Conservation (phyloP, 2,797 vertebrate species). For the Danio choprae region DNA sequence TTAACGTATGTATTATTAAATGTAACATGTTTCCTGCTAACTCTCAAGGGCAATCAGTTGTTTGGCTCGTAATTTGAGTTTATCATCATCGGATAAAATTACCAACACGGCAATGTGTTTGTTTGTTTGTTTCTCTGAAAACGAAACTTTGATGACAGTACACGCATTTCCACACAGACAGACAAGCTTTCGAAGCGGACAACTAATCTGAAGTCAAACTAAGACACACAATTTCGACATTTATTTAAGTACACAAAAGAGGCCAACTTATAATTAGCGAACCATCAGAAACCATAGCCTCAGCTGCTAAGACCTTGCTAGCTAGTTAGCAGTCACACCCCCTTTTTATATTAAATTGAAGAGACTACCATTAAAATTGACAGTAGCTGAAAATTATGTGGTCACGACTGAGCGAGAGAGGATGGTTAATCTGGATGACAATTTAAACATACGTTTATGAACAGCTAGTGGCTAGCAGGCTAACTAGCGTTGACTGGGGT, state of each 20-base stretch:
- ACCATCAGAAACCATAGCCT: conserved; percentile 48
- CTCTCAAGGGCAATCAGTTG: neutral
- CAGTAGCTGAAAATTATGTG: neutral
- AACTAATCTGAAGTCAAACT: neutral
- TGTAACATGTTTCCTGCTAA: neutral
- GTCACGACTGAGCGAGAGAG: neutral
- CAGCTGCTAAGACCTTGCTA: conserved; percentile 16
- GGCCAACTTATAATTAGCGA: conserved; percentile 6
- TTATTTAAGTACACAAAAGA: neutral
- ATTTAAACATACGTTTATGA: neutral
- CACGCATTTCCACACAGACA: neutral
- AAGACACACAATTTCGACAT: neutral
- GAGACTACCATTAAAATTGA: neutral
- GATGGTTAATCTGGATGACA: neutral
- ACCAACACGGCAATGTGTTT: neutral
- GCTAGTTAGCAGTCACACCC: conserved; percentile 34
- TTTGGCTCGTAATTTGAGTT: neutral
- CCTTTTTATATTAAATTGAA: neutral
- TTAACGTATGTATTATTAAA: neutral
- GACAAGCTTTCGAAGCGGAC: neutral
- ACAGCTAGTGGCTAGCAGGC: conserved; percentile 8
- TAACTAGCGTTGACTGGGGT: conserved; percentile 12
- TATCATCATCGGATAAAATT: neutral
- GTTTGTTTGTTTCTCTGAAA: neutral
- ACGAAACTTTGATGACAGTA: conserved; percentile 29